Evolutionary conservation across 2,888 invertebrate genomes (phyloP).

Genomic region (Drosophila macrospina): DNA sequence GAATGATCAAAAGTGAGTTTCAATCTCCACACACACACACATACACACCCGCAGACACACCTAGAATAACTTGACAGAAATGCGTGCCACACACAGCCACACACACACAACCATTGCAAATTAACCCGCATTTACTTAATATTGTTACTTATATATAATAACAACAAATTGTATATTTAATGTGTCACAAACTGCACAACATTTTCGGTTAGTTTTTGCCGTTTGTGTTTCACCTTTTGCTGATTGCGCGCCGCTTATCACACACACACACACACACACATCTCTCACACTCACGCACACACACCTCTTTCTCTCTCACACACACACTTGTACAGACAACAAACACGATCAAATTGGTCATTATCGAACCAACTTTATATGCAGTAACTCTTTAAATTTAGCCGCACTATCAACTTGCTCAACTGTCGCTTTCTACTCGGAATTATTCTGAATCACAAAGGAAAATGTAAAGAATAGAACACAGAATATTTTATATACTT

Average conservation of each 20-base stretch:
- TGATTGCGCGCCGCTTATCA: slow-evolving; percentile 66
- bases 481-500: slow-evolving; percentile 7
- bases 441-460: slow-evolving; percentile 40
- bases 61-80: slow-evolving; percentile 50
- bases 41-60: slow-evolving; percentile 21
- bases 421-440: slow-evolving; percentile 8
- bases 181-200: slow-evolving; percentile 65
- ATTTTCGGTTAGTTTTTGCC: slow-evolving; percentile 57
- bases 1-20: slow-evolving; percentile 94
- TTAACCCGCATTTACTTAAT: slow-evolving; percentile 65
- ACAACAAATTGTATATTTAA: slow-evolving; percentile 50
- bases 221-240: slow-evolving; percentile 73
- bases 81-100: slow-evolving; percentile 62
- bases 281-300: slow-evolving; percentile 20
- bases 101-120: slow-evolving; percentile 49
- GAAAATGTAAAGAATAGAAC: slow-evolving; percentile 3
- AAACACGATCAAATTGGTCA: slow-evolving; percentile 41
- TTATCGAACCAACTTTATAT: slow-evolving; percentile 51
- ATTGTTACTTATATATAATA: slow-evolving; percentile 17
- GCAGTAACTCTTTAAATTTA: slow-evolving; percentile 64
- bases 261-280: slow-evolving; percentile 16
- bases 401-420: slow-evolving; percentile 32
- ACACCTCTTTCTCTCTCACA: slow-evolving; percentile 9
- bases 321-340: slow-evolving; percentile 25
- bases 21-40: slow-evolving; percentile 26